phyloP scores from a whole-genome alignment of 2,113 vertebrate genomes.

The Melanerpes formicivorus region DNA sequence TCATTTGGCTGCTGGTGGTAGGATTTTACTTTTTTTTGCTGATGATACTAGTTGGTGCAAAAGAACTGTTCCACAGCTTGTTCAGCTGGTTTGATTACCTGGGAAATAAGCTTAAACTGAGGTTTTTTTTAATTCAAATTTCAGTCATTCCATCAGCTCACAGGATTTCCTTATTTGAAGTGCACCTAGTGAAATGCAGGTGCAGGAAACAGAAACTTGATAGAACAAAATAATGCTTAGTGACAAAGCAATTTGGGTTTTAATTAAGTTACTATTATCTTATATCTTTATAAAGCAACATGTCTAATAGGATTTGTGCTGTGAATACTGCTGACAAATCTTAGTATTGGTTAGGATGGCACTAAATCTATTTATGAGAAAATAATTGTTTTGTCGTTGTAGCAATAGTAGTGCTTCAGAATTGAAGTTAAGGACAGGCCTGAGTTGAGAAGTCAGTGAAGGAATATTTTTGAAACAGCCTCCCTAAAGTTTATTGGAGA shows the following conservation, averaged over 20 bases:
- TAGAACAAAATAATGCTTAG: background rate
- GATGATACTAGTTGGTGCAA: background rate
- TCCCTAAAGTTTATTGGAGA: background rate
- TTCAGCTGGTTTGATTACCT: background rate
- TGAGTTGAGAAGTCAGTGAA: background rate
- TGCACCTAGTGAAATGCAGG: background rate
- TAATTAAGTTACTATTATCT: background rate
- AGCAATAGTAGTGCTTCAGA: background rate
- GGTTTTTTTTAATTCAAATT: background rate
- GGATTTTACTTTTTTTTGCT: background rate
- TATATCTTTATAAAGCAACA: background rate
- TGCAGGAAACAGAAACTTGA: background rate
- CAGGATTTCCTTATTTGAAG: slow-evolving; percentile 2
- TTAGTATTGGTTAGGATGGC: background rate
- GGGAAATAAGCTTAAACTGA: background rate
- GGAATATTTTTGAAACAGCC: background rate
- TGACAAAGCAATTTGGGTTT: background rate
- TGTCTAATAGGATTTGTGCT: background rate
- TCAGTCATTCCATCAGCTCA: background rate
- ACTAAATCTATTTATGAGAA: background rate
- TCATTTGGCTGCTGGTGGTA: background rate
- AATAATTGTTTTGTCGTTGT: background rate
- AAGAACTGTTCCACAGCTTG: background rate
- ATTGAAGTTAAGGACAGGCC: background rate
- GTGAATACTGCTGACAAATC: background rate